Evolutionary conservation across 2,888 invertebrate genomes (phyloP).

Genomic region (Parelbella ahira): DNA sequence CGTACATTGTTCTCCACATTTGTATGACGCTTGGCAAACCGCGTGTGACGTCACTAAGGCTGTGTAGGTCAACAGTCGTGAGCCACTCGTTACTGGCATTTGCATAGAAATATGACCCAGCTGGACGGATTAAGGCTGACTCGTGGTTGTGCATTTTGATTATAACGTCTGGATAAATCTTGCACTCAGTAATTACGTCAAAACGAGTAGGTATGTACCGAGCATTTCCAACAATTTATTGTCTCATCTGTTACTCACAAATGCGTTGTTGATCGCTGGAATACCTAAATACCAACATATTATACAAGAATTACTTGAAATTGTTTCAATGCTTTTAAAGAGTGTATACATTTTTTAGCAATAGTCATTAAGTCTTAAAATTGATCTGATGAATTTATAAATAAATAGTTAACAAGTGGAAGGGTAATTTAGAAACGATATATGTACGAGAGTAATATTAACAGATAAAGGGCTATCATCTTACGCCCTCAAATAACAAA

Average conservation of each 20-base stretch:
- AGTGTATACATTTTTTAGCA: too few relatives aligned
- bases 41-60: conserved; percentile 54
- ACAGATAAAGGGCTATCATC: conserved; percentile 2
- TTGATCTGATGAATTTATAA: too few relatives aligned
- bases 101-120: conserved; percentile 43
- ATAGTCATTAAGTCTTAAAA: too few relatives aligned
- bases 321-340: too few relatives aligned
- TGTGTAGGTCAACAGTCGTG: conserved; percentile 48
- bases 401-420: too few relatives aligned
- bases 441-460: background rate
- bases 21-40: conserved; percentile 9
- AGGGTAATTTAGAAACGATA: background rate
- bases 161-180: background rate
- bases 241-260: too few relatives aligned
- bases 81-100: conserved; percentile 46
- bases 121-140: conserved; percentile 19
- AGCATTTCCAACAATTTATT: too few relatives aligned
- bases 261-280: background rate
- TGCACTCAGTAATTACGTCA: too few relatives aligned
- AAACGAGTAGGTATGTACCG: too few relatives aligned
- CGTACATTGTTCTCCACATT: too few relatives aligned
- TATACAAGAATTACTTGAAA: too few relatives aligned
- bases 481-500: conserved; percentile 9
- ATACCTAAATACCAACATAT: too few relatives aligned
- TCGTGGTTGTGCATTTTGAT: conserved; percentile 20